A percentile compares a stretch with the other conserved stretches of the same genome.
phyloP scores from a whole-genome alignment of 2,113 vertebrate species.

The Bos javanicus region DNA sequence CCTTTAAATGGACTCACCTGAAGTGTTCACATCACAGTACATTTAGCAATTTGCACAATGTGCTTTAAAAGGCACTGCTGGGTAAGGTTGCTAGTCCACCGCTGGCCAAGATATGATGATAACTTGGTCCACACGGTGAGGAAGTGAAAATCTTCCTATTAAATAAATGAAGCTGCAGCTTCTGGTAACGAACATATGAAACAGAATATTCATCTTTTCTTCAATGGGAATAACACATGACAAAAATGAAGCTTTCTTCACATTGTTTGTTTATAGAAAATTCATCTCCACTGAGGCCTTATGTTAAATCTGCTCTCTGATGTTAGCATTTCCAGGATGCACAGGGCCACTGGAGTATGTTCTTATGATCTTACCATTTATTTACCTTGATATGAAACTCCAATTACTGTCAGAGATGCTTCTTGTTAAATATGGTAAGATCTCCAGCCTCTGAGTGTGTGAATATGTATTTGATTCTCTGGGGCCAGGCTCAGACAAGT shows the following conservation, averaged over 20 bases:
- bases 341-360: constrained; percentile 79
- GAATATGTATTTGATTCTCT: constrained; percentile 81
- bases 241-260: constrained; percentile 81
- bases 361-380: constrained; percentile 84
- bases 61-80: constrained; percentile 47
- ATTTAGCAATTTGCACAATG: constrained; percentile 65
- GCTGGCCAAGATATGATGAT: constrained; percentile 34
- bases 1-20: not conserved
- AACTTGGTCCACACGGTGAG: not conserved
- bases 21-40: constrained; percentile 15
- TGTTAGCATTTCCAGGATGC: constrained; percentile 83
- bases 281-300: constrained; percentile 78
- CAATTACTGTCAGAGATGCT: constrained; percentile 85
- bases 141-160: constrained; percentile 61
- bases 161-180: constrained; percentile 80
- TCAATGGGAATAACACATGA: constrained; percentile 83
- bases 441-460: constrained; percentile 75
- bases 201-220: constrained; percentile 87
- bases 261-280: constrained; percentile 84
- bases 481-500: constrained; percentile 69
- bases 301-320: constrained; percentile 86
- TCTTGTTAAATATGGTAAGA: constrained; percentile 83
- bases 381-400: constrained; percentile 83
- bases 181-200: constrained; percentile 80
- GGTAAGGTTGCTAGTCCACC: constrained; percentile 22